phyloP scores from a whole-genome alignment of 2,888 invertebrate genomes.

The Callosobruchus maculatus region DNA sequence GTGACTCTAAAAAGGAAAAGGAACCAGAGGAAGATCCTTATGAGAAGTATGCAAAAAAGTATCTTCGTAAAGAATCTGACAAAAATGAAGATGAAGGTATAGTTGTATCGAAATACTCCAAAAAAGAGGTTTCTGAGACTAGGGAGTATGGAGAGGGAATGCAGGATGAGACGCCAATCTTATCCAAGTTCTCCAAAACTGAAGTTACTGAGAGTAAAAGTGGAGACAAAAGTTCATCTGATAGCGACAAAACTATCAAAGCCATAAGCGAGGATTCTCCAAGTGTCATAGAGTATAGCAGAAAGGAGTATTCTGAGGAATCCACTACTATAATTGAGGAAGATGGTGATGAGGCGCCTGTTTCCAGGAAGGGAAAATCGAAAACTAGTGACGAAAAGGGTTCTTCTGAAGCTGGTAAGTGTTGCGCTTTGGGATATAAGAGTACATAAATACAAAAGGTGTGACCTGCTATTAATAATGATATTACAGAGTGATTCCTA shows the following conservation, averaged over 20 bases:
- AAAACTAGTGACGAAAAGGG: background rate
- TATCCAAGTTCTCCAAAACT: background rate
- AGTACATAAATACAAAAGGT: too few relatives aligned
- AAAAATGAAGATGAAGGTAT: slow-evolving; percentile 10
- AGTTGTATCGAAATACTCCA: background rate
- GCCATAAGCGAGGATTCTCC: background rate
- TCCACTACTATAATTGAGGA: background rate
- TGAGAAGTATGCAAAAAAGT: slow-evolving; percentile 33
- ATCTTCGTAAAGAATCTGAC: slow-evolving; percentile 29
- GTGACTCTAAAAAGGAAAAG: slow-evolving; percentile 23
- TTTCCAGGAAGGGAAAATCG: background rate
- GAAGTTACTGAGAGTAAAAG: background rate
- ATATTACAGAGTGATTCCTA: too few relatives aligned
- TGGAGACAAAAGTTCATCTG: background rate
- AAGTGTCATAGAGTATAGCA: background rate
- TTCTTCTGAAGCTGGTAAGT: background rate
- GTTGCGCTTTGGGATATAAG: background rate
- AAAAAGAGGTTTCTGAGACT: background rate
- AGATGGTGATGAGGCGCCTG: background rate
- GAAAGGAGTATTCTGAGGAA: background rate
- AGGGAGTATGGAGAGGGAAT: background rate
- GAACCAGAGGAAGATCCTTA: slow-evolving; percentile 33
- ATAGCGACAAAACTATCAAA: background rate
- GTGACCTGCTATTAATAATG: too few relatives aligned
- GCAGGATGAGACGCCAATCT: background rate